Evolutionary conservation across 2,888 invertebrate species (phyloP).

Genomic region (Listrodromus nycthemerus): DNA sequence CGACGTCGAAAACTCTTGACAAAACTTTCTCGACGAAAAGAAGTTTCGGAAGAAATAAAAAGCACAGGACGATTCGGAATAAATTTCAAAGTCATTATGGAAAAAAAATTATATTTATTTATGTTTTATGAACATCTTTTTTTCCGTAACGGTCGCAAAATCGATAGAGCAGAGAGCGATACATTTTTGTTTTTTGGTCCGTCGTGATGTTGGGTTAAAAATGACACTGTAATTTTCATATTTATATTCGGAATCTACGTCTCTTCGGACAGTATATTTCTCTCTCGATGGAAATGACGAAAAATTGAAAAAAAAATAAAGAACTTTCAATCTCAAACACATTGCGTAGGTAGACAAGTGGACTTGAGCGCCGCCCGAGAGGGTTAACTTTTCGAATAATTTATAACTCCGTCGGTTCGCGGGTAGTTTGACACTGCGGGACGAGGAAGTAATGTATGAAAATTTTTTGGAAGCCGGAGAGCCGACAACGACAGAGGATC

Average conservation of each 20-base stretch:
- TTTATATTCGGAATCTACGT: too few species aligned
- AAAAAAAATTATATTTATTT: background rate
- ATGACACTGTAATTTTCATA: too few species aligned
- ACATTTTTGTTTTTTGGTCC: too few species aligned
- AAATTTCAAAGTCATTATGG: background rate
- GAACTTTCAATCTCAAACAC: slow-evolving; percentile 13
- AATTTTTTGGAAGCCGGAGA: slow-evolving; percentile 17
- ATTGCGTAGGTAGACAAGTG: slow-evolving; percentile 27
- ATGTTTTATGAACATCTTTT: background rate
- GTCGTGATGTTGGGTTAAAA: too few species aligned
- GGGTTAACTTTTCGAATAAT: slow-evolving; percentile 45
- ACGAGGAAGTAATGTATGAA: slow-evolving; percentile 47
- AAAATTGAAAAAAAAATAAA: background rate
- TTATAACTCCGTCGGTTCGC: slow-evolving; percentile 11
- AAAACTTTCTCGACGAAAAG: background rate
- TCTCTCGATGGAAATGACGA: background rate
- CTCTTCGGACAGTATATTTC: too few species aligned
- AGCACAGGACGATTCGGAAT: background rate
- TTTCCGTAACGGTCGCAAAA: background rate
- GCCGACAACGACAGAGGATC: background rate
- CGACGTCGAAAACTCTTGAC: background rate
- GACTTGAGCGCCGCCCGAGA: background rate
- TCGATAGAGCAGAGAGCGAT: too few species aligned
- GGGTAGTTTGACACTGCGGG: slow-evolving; percentile 18
- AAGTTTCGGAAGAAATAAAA: background rate